phyloP scores from a whole-genome alignment of 2,797 vertebrate genomes.

The Acrocephalus scirpaceus region DNA sequence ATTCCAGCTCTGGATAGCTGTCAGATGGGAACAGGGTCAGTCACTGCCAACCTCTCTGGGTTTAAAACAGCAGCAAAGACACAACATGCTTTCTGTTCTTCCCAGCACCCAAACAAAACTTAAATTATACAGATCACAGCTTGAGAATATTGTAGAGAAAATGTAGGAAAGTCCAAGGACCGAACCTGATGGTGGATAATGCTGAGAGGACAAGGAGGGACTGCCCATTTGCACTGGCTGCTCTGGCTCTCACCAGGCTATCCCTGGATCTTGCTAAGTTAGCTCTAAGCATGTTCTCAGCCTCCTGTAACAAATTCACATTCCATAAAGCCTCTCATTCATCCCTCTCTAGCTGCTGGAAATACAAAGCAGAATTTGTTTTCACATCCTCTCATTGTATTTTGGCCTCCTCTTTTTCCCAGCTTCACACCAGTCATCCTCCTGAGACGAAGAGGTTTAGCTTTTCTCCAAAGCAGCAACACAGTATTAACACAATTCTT shows the following conservation, averaged over 20 bases:
- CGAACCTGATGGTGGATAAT: not conserved
- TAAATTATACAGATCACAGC: not conserved
- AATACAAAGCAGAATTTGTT: not conserved
- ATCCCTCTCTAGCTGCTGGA: not conserved
- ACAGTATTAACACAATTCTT: constrained; percentile 7
- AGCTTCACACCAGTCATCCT: not conserved
- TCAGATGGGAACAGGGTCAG: not conserved
- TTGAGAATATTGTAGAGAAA: not conserved
- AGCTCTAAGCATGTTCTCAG: not conserved
- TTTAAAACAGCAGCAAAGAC: not conserved
- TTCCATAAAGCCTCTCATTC: not conserved
- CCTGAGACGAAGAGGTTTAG: not conserved
- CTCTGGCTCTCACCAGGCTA: not conserved
- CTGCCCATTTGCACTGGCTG: not conserved
- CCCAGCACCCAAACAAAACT: constrained; percentile 21
- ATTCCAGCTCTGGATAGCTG: not conserved
- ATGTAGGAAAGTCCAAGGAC: not conserved
- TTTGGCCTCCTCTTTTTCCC: not conserved
- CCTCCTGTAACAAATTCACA: not conserved
- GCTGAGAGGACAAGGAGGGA: not conserved
- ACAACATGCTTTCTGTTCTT: not conserved
- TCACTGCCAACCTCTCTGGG: not conserved
- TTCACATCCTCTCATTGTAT: not conserved
- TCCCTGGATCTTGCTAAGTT: not conserved
- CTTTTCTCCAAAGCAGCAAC: constrained; percentile 37